A percentile compares a stretch with the other conserved stretches of the same genome.
Evolutionary conservation across 2,113 vertebrate species (phyloP).

Genomic region (Scalopus aquaticus): DNA sequence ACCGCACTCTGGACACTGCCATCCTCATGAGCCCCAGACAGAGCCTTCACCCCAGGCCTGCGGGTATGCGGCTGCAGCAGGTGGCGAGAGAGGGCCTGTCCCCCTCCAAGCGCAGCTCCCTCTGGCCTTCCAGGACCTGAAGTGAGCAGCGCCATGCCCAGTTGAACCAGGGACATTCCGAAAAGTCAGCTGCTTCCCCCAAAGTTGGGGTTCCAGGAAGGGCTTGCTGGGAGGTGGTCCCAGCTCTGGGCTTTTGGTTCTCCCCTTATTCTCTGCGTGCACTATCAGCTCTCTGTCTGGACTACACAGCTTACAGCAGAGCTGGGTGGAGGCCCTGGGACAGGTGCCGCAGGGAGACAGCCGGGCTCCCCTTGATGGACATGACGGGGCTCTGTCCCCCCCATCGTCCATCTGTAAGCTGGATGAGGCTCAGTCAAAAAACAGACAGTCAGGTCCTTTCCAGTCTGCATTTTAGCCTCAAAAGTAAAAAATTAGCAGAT

Average conservation of each 20-base stretch:
- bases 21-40: not conserved
- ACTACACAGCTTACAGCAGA: not conserved
- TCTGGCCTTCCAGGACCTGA: not conserved
- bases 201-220: not conserved
- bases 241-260: not conserved
- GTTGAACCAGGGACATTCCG: not conserved
- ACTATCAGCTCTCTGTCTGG: not conserved
- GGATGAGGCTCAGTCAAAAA: not conserved
- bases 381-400: not conserved
- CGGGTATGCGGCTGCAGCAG: not conserved
- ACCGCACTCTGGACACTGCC: not conserved
- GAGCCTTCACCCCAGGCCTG: rapidly evolving
- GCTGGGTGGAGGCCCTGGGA: not conserved
- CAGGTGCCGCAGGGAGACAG: not conserved
- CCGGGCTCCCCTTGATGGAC: not conserved
- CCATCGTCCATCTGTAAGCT: not conserved
- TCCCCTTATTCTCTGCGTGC: not conserved
- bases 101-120: rapidly evolving
- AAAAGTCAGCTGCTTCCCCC: not conserved
- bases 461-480: not conserved
- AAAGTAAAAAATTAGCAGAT: not conserved
- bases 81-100: not conserved
- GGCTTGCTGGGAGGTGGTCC: too few species aligned
- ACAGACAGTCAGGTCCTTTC: not conserved
- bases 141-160: not conserved